Conservation (phyloP, 1,140 invertebrate species). For the Rhizoglyphus robini region DNA sequence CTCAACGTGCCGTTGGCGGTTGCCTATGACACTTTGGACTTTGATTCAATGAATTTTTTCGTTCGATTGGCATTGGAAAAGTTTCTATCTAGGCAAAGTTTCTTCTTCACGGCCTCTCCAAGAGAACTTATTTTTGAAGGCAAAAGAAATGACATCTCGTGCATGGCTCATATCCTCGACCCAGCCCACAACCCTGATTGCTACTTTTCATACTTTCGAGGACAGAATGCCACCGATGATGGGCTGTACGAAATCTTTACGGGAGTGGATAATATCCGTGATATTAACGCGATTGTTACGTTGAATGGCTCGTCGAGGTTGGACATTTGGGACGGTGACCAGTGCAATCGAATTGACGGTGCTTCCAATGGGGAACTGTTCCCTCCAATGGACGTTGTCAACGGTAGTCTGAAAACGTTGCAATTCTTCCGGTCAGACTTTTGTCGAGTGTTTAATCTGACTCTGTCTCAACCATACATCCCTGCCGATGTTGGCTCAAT, state of each 20-base stretch:
- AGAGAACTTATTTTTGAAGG: constrained; percentile 74
- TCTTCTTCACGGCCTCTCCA: constrained; percentile 72
- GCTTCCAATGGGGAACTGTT: constrained; percentile 21
- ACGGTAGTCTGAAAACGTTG: not conserved
- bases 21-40: constrained; percentile 53
- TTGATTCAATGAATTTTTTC: constrained; percentile 52
- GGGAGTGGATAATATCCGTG: constrained; percentile 32
- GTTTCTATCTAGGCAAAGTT: constrained; percentile 73
- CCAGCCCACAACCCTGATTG: constrained; percentile 20
- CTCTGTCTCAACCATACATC: not conserved
- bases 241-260: constrained; percentile 38
- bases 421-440: constrained; percentile 22
- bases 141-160: constrained; percentile 25
- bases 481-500: not conserved
- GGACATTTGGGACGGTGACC: constrained; percentile 15
- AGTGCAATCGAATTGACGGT: constrained; percentile 20
- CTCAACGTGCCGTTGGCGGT: constrained; percentile 82
- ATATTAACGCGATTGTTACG: constrained; percentile 36
- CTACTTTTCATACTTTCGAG: constrained; percentile 24
- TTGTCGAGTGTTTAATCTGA: constrained; percentile 20
- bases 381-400: not conserved
- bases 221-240: constrained; percentile 39
- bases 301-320: constrained; percentile 44
- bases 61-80: constrained; percentile 66
- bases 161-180: constrained; percentile 21